These are phyloP conservation scores for Lophotriccus pileatus DNA, from an alignment of 2,797 vertebrate species.

Conservation along the genomic window DNA sequence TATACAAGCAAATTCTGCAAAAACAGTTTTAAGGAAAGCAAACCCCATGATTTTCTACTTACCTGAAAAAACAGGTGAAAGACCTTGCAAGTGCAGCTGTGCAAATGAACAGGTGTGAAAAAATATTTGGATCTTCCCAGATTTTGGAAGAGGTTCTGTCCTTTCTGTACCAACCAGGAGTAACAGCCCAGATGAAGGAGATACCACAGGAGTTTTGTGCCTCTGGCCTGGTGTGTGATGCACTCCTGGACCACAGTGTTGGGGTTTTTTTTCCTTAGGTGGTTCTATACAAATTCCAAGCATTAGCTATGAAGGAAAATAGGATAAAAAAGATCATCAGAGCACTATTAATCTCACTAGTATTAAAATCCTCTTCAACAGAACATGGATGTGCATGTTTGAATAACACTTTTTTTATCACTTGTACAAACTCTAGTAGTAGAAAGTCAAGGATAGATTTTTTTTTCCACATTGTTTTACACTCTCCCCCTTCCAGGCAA, in stretches of 20 bases:
- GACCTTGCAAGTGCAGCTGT: background rate
- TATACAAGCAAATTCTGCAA: background rate
- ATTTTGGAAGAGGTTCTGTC: background rate
- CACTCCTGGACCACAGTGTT: accelerated
- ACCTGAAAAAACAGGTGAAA: background rate
- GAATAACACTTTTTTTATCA: background rate
- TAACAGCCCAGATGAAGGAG: accelerated
- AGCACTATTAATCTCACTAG: background rate
- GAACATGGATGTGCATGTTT: background rate
- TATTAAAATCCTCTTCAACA: background rate
- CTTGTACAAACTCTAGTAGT: background rate
- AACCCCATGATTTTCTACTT: background rate
- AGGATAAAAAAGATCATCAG: background rate
- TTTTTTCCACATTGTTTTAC: background rate
- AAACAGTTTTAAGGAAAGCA: background rate
- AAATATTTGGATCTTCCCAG: no score
- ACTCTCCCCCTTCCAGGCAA: background rate
- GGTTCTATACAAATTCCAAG: background rate
- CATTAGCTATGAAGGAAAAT: background rate
- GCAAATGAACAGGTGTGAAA: background rate
- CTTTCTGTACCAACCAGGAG: background rate
- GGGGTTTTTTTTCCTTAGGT: background rate
- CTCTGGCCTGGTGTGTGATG: background rate
- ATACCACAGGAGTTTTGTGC: background rate
- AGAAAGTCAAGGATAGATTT: background rate